Conservation (phyloP, 2,113 vertebrate genomes). For the Oreotragus oreotragus region DNA sequence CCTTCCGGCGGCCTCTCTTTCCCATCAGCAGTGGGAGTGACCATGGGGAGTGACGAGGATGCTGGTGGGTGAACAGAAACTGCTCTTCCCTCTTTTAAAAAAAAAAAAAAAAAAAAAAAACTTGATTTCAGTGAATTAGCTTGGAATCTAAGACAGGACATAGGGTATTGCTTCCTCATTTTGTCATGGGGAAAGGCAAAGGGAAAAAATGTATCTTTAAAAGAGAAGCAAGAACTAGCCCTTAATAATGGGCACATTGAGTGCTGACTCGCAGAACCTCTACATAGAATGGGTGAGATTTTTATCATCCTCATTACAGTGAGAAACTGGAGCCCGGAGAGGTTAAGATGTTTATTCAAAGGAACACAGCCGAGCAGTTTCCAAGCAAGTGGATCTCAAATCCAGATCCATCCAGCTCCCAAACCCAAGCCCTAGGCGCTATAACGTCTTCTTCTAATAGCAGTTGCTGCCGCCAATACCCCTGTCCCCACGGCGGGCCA, state of each 20-base stretch:
- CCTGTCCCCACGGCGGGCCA: neutral
- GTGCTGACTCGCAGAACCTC: neutral
- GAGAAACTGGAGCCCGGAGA: neutral
- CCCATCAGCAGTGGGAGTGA: neutral
- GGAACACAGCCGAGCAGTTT: neutral
- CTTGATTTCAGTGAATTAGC: neutral
- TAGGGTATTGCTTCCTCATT: neutral
- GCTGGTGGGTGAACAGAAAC: neutral
- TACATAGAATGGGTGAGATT: neutral
- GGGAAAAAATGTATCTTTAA: neutral
- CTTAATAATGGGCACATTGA: neutral
- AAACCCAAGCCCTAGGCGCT: neutral
- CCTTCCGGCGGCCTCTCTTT: constrained; percentile 50
- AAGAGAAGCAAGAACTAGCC: neutral
- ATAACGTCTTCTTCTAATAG: fast-evolving
- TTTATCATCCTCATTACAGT: neutral
- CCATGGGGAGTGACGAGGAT: neutral
- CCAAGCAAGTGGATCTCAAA: neutral
- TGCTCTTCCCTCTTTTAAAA: neutral
- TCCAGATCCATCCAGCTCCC: neutral
- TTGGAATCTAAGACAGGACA: neutral
- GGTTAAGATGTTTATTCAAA: neutral
- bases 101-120: too few relatives aligned
- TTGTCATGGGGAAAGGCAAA: neutral
- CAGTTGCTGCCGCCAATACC: neutral